phyloP scores from a whole-genome alignment of 2,113 vertebrate species.

The Tauraco erythrolophus region DNA sequence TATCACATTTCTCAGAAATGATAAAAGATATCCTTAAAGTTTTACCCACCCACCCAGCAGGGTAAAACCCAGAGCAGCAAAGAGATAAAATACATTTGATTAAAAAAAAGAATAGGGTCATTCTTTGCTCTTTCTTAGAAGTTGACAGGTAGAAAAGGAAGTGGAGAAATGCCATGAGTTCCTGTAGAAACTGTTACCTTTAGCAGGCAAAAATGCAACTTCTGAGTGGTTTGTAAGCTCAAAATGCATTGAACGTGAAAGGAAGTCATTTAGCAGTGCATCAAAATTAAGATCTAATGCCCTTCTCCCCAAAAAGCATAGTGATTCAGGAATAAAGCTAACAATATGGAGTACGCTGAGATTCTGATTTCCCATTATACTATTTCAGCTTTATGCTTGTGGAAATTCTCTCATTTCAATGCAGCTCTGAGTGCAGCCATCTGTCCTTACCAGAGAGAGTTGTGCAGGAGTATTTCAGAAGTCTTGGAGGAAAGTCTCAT shows the following conservation, averaged over 20 bases:
- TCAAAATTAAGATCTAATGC: background rate
- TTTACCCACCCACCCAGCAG: background rate
- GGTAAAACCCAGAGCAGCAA: background rate
- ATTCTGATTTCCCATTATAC: background rate
- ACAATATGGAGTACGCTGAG: background rate
- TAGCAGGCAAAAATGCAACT: background rate
- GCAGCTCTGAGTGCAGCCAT: background rate
- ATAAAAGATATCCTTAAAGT: constrained; percentile 60
- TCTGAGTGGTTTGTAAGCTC: background rate
- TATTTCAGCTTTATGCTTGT: background rate
- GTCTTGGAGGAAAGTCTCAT: background rate
- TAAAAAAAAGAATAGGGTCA: background rate
- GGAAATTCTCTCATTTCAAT: constrained; percentile 4
- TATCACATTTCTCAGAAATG: constrained; percentile 51
- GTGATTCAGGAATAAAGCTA: background rate
- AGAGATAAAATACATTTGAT: constrained; percentile 11
- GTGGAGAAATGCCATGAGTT: background rate
- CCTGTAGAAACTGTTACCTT: constrained; percentile 4
- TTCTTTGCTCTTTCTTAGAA: background rate
- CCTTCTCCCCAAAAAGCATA: background rate
- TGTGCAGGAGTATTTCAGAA: constrained; percentile 4
- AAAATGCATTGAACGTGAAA: background rate
- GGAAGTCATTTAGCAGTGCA: background rate
- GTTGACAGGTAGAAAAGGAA: background rate
- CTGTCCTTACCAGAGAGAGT: background rate